Evolutionary conservation across 2,888 invertebrate genomes (phyloP).

Genomic region (Drosophila longiperda): DNA sequence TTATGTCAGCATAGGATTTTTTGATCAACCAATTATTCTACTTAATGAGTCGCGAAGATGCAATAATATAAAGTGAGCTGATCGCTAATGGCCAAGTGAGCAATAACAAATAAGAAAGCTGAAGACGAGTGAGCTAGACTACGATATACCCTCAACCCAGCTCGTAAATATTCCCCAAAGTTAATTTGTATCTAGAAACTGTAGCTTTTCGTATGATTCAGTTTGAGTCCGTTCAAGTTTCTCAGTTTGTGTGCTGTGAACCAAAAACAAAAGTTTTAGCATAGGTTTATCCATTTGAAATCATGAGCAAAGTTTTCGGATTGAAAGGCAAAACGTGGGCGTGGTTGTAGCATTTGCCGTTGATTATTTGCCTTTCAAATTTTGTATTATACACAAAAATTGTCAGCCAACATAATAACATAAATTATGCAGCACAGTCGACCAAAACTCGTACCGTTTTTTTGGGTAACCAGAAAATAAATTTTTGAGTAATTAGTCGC

Average conservation of each 20-base stretch:
- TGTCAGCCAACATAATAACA: constrained; percentile 18
- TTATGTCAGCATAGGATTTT: not conserved
- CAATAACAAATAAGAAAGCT: not conserved
- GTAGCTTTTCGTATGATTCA: not conserved
- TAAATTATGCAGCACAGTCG: constrained; percentile 37
- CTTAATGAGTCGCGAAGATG: not conserved
- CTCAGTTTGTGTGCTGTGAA: constrained; percentile 16
- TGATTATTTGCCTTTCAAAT: constrained; percentile 54
- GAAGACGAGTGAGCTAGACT: not conserved
- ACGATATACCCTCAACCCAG: not conserved
- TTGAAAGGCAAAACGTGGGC: constrained; percentile 1
- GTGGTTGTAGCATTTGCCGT: constrained; percentile 3
- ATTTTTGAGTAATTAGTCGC: constrained; percentile 50
- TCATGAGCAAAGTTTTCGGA: constrained; percentile 19
- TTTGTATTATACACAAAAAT: constrained; percentile 10
- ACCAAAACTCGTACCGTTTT: constrained; percentile 1
- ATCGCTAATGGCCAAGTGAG: not conserved
- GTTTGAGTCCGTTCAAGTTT: constrained; percentile 5
- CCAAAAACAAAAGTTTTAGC: constrained; percentile 15
- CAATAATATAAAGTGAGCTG: not conserved
- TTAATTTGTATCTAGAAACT: not conserved
- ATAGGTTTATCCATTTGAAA: constrained; percentile 19
- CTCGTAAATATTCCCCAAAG: not conserved
- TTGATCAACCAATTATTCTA: not conserved
- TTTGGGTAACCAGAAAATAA: constrained; percentile 34